Percentiles rank a stretch among this genome's conserved stretches.
phyloP scores from a whole-genome alignment of 2,113 vertebrate genomes.

The Tetraodon nigroviridis region DNA sequence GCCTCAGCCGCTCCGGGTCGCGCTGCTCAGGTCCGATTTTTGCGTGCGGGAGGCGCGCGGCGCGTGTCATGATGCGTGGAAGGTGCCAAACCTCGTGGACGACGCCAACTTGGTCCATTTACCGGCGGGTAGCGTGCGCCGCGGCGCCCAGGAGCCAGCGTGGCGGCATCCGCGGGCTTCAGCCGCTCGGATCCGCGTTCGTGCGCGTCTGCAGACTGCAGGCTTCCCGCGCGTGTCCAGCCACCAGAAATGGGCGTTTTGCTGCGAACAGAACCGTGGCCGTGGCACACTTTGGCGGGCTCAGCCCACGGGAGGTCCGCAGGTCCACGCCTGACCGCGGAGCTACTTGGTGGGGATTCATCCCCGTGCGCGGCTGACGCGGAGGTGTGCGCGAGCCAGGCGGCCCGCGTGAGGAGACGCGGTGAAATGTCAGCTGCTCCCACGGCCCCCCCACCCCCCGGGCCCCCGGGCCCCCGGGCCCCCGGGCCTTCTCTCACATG shows the following conservation, averaged over 20 bases:
- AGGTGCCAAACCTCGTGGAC: conserved; percentile 17
- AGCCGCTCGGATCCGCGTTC: conserved; percentile 13
- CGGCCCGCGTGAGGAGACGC: background rate
- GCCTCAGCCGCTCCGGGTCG: conserved; percentile 12
- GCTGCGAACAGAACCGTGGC: conserved; percentile 10
- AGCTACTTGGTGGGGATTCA: conserved; percentile 34
- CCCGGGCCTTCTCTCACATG: conserved; percentile 31
- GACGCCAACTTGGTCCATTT: conserved; percentile 10
- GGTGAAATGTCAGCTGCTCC: conserved; percentile 3
- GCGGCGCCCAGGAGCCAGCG: background rate
- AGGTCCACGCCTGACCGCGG: conserved; percentile 1
- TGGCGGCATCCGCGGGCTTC: conserved; percentile 26
- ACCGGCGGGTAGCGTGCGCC: background rate
- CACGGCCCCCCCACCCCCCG: no score
- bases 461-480: no score
- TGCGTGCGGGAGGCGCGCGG: conserved; percentile 14
- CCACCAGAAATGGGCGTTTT: background rate
- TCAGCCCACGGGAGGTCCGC: conserved; percentile 7
- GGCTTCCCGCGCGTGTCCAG: conserved; percentile 12
- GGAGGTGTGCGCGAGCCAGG: conserved; percentile 9
- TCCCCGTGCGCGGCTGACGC: conserved; percentile 33
- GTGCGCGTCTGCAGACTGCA: conserved; percentile 41
- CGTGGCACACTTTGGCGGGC: conserved; percentile 8
- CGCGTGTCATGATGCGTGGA: background rate
- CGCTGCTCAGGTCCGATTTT: conserved; percentile 6